Conservation (phyloP, 2,797 vertebrate genomes). For the Microchirus variegatus region DNA sequence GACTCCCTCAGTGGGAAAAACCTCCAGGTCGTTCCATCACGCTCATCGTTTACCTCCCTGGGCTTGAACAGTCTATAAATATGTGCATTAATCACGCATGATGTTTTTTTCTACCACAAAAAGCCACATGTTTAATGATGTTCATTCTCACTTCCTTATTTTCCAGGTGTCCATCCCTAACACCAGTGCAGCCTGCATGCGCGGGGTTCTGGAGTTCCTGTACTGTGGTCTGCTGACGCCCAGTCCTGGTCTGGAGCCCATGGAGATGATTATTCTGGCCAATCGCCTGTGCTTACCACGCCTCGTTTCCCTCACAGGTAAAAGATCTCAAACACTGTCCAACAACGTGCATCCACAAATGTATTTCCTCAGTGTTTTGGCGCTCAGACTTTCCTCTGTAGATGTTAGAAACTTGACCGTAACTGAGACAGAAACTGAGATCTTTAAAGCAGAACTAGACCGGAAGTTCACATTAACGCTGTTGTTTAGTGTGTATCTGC, state of each 20-base stretch:
- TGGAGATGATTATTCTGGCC: conserved; percentile 87
- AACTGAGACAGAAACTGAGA: too few species aligned
- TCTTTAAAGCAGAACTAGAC: too few species aligned
- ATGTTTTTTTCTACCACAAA: too few species aligned
- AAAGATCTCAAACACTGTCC: too few species aligned
- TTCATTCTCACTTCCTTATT: conserved; percentile 8
- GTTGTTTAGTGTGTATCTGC: too few species aligned
- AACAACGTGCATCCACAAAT: too few species aligned
- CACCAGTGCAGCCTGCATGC: conserved; percentile 86
- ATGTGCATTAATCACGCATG: too few species aligned
- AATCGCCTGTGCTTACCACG: conserved; percentile 91
- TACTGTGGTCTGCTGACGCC: conserved; percentile 88
- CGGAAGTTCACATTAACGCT: too few species aligned
- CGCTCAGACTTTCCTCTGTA: too few species aligned
- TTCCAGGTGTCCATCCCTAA: conserved; percentile 87
- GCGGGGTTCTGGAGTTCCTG: conserved; percentile 88
- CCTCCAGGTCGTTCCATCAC: conserved; percentile 57
- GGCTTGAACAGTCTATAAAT: too few species aligned
- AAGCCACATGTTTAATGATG: background rate
- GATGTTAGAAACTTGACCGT: too few species aligned
- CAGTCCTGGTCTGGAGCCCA: conserved; percentile 82
- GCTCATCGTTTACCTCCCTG: conserved; percentile 43
- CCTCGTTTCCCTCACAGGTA: conserved; percentile 90
- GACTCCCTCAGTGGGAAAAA: conserved; percentile 61
- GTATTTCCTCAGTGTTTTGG: too few species aligned